phyloP scores from a whole-genome alignment of 92 coral and sea anemone species.

The Blastomussa wellsi region DNA sequence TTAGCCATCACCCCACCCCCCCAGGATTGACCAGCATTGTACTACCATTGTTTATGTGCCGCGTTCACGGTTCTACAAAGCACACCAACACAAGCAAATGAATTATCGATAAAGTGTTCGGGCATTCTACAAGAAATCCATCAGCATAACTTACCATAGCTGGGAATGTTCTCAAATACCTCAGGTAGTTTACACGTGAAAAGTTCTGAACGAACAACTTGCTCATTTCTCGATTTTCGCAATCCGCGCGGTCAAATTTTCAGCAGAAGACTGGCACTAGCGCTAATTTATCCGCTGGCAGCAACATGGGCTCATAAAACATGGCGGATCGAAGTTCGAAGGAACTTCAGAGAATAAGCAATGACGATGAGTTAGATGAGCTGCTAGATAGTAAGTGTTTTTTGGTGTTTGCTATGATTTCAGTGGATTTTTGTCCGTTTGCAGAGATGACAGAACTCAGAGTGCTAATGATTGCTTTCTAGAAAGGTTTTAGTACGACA shows the following conservation, averaged over 20 bases:
- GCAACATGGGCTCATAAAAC: constrained; percentile 37
- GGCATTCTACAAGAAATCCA: not conserved
- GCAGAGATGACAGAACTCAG: not conserved
- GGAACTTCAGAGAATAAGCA: constrained; percentile 34
- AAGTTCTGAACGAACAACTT: not conserved
- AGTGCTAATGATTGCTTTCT: not conserved
- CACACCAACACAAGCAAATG: not conserved
- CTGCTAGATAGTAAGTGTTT: constrained; percentile 84
- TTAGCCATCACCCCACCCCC: too few relatives aligned
- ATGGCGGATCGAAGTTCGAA: constrained; percentile 84
- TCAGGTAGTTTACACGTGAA: constrained; percentile 7
- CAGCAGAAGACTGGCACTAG: constrained; percentile 25
- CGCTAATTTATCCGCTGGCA: not conserved
- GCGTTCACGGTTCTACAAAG: not conserved
- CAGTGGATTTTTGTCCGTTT: not conserved
- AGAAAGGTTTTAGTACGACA: not conserved
- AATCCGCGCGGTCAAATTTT: not conserved
- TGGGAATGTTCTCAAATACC: constrained; percentile 26
- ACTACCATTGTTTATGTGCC: not conserved
- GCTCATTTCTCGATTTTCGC: constrained; percentile 12
- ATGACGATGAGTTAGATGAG: constrained; percentile 90
- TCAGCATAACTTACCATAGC: constrained; percentile 30
- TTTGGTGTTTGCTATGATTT: not conserved
- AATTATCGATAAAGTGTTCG: not conserved
- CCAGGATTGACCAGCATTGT: too few relatives aligned